Conservation (phyloP, 1,140 invertebrate species). For the Drosophila paulistorum region DNA sequence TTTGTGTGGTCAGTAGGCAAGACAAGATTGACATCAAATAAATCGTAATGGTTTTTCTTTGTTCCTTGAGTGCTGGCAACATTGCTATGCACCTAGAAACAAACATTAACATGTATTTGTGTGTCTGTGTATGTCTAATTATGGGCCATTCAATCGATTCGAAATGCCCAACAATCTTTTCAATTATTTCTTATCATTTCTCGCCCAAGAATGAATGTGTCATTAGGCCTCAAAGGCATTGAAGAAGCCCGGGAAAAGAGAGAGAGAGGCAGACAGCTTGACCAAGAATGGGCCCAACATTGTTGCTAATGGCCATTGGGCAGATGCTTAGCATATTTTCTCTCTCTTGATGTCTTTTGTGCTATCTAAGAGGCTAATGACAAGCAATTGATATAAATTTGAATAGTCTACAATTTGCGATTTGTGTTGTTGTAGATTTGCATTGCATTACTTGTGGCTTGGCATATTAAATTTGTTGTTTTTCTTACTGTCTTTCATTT, state of each 20-base stretch:
- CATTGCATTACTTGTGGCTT: constrained; percentile 17
- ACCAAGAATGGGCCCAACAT: background rate
- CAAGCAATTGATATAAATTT: constrained; percentile 63
- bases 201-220: constrained; percentile 38
- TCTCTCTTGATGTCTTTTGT: constrained; percentile 11
- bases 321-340: constrained; percentile 61
- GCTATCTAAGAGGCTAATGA: constrained; percentile 52
- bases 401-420: constrained; percentile 50
- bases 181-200: constrained; percentile 79
- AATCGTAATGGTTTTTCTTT: constrained; percentile 10
- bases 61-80: constrained; percentile 12
- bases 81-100: constrained; percentile 13
- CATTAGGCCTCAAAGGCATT: constrained; percentile 18
- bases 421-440: constrained; percentile 24
- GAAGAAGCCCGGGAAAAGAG: background rate
- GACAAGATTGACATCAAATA: constrained; percentile 17
- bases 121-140: constrained; percentile 23
- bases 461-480: constrained; percentile 1
- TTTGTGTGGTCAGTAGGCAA: constrained; percentile 39
- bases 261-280: background rate
- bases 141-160: constrained; percentile 58
- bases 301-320: constrained; percentile 44
- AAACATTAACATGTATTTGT: background rate
- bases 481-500: constrained; percentile 50
- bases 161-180: constrained; percentile 74